A percentile compares a stretch with the other conserved stretches of the same genome.
Conservation (phyloP, 2,888 invertebrate species). For the Coelogynopora nodosa region DNA sequence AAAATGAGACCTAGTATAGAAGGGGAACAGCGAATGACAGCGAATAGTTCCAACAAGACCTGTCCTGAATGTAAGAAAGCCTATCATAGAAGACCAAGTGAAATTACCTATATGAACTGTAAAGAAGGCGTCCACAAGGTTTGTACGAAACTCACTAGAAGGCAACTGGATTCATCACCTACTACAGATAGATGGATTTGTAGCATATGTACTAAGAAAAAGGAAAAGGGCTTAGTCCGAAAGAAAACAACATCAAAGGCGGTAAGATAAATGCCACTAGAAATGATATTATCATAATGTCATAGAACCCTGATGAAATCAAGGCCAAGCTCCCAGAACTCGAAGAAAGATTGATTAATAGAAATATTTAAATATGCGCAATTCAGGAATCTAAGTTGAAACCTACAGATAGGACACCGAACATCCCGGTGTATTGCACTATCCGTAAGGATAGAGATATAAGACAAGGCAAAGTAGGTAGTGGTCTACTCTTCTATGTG, state of each 20-base stretch:
- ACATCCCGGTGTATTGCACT: neutral
- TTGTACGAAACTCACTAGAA: neutral
- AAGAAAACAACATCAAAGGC: neutral
- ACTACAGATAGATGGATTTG: neutral
- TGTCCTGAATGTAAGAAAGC: constrained; percentile 2
- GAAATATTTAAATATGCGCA: neutral
- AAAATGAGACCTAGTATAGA: too few species aligned
- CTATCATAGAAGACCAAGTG: neutral
- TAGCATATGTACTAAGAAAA: neutral
- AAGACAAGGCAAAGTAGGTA: neutral
- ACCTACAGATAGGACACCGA: neutral
- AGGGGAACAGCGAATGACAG: neutral
- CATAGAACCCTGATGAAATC: neutral
- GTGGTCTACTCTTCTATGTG: neutral
- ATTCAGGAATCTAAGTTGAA: neutral
- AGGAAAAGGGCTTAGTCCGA: neutral
- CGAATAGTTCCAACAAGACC: neutral
- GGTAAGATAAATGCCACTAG: neutral
- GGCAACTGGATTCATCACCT: neutral
- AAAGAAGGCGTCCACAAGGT: constrained; percentile 10
- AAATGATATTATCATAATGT: neutral
- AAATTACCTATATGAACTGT: neutral
- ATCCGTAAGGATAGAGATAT: neutral
- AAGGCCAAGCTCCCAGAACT: neutral
- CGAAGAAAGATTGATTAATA: neutral